A percentile compares a stretch with the other conserved stretches of the same genome.
Conservation (phyloP, 1,140 invertebrate genomes). For the Bombus cullumanus region DNA sequence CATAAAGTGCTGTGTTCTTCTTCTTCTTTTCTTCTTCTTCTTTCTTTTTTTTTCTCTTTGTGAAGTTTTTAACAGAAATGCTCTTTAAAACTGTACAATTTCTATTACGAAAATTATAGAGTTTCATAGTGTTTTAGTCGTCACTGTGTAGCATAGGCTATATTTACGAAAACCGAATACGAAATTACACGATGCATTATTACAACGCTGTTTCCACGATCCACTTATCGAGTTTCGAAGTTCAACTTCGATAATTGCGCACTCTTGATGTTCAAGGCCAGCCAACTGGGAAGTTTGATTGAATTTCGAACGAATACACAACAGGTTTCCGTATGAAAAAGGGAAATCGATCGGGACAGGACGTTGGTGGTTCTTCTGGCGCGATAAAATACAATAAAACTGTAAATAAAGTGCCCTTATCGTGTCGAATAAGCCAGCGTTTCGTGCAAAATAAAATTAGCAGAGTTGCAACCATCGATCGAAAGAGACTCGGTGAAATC, state of each 20-base stretch:
- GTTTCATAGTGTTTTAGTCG: too few relatives aligned
- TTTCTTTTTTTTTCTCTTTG: too few relatives aligned
- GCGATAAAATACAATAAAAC: too few relatives aligned
- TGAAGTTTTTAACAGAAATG: too few relatives aligned
- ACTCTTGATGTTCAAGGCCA: conserved; percentile 55
- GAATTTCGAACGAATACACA: conserved; percentile 58
- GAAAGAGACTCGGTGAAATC: not conserved
- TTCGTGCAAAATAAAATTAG: not conserved
- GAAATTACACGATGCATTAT: conserved; percentile 25
- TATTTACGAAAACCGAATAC: too few relatives aligned
- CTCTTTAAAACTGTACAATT: too few relatives aligned
- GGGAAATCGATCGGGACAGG: not conserved
- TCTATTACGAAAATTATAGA: too few relatives aligned
- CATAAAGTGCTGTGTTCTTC: too few relatives aligned
- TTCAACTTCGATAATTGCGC: conserved; percentile 56
- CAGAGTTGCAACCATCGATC: not conserved
- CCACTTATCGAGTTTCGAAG: conserved; percentile 49
- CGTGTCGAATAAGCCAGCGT: not conserved
- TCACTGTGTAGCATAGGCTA: too few relatives aligned
- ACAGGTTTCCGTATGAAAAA: conserved; percentile 50
- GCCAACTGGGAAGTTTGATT: conserved; percentile 52
- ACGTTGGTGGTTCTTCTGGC: too few relatives aligned
- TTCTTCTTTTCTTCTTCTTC: too few relatives aligned
- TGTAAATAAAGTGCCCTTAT: too few relatives aligned
- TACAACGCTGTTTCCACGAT: not conserved